These are phyloP conservation scores for Nemoura dubitans DNA, from an alignment of 2,888 invertebrate genomes.

Conservation along the genomic window DNA sequence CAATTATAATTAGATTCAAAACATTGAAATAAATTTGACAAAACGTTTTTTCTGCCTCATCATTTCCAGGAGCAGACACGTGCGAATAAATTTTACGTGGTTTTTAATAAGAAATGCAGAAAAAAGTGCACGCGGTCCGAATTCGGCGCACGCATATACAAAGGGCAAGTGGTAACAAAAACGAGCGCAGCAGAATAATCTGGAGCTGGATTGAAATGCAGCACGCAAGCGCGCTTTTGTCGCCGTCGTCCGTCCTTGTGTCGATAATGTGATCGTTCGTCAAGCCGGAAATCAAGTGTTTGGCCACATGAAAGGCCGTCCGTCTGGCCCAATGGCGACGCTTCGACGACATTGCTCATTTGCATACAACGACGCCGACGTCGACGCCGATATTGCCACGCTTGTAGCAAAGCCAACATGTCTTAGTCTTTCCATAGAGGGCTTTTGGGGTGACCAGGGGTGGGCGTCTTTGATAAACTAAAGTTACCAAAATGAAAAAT, in stretches of 20 bases:
- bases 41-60: slow-evolving; percentile 4
- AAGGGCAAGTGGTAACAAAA: neutral
- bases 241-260: neutral
- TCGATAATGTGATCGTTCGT: neutral
- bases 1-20: neutral
- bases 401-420: neutral
- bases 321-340: neutral
- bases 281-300: neutral
- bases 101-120: neutral
- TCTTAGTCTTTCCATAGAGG: too few relatives aligned
- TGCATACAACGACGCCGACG: neutral
- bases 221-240: neutral
- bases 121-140: neutral
- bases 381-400: neutral
- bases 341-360: neutral
- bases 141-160: neutral
- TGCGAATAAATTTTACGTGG: neutral
- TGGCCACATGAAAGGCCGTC: neutral
- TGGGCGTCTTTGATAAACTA: too few relatives aligned
- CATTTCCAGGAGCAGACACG: neutral
- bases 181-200: neutral
- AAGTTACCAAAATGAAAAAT: too few relatives aligned
- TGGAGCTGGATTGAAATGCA: neutral
- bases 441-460: too few relatives aligned
- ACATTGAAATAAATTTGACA: neutral